phyloP scores from a whole-genome alignment of 2,888 invertebrate genomes.

The Tanytarsus gracilentus region DNA sequence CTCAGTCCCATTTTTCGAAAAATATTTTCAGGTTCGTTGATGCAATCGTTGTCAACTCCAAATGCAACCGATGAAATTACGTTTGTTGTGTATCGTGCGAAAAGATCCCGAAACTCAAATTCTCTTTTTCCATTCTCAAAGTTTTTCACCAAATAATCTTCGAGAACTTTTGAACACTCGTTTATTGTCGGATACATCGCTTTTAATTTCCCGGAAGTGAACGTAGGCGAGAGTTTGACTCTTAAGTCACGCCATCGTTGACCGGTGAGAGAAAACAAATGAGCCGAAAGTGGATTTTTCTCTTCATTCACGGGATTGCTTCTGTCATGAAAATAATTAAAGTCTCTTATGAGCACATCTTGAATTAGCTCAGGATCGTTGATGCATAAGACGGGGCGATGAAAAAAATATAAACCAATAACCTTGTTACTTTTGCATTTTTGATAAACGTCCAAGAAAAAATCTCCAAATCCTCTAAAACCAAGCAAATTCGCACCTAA shows the following conservation, averaged over 20 bases:
- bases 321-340: slow-evolving; percentile 51
- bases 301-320: slow-evolving; percentile 49
- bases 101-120: slow-evolving; percentile 39
- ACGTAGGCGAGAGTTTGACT: slow-evolving; percentile 51
- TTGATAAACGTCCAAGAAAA: slow-evolving; percentile 48
- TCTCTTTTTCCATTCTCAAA: slow-evolving; percentile 38
- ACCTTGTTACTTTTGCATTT: slow-evolving; percentile 44
- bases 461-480: neutral
- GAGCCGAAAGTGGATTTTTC: slow-evolving; percentile 49
- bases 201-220: slow-evolving; percentile 54
- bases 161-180: slow-evolving; percentile 46
- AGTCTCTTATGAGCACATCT: slow-evolving; percentile 50
- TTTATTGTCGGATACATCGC: slow-evolving; percentile 50
- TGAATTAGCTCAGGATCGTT: slow-evolving; percentile 52
- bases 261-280: slow-evolving; percentile 49
- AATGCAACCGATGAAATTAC: slow-evolving; percentile 39
- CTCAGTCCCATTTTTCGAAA: slow-evolving; percentile 34
- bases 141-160: slow-evolving; percentile 39
- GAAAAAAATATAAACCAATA: slow-evolving; percentile 50
- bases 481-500: neutral
- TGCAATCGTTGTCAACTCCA: slow-evolving; percentile 35
- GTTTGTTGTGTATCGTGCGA: slow-evolving; percentile 38
- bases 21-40: slow-evolving; percentile 33
- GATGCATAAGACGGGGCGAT: slow-evolving; percentile 48
- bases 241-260: slow-evolving; percentile 52